Conservation (phyloP, 2,113 vertebrate genomes). For the Oenanthe oenanthe region DNA sequence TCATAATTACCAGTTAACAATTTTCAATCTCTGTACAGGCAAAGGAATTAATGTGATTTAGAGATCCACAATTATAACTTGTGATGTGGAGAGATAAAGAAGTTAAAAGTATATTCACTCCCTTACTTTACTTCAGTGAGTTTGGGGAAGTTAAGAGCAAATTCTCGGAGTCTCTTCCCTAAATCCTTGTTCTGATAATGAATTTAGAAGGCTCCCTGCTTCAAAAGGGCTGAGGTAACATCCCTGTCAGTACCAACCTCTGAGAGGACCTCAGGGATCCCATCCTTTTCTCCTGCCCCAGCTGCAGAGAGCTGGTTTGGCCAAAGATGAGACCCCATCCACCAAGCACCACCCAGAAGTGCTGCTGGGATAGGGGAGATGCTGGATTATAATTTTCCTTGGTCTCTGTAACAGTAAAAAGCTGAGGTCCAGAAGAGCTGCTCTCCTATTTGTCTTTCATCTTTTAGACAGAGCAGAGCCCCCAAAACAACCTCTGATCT, state of each 20-base stretch:
- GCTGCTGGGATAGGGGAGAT: not conserved
- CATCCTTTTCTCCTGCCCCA: not conserved
- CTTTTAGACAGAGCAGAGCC: not conserved
- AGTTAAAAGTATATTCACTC: not conserved
- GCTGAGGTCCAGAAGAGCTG: not conserved
- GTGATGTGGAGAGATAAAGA: not conserved
- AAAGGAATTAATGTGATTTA: slow-evolving; percentile 48
- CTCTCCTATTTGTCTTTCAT: not conserved
- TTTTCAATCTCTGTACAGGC: slow-evolving; percentile 64
- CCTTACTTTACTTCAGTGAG: not conserved
- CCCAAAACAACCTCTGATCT: not conserved
- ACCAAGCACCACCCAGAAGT: not conserved
- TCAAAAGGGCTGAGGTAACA: not conserved
- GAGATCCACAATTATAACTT: slow-evolving; percentile 61
- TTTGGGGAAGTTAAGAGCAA: not conserved
- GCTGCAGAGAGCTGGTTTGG: not conserved
- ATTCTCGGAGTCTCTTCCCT: not conserved
- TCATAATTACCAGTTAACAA: slow-evolving; percentile 67
- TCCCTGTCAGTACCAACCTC: not conserved
- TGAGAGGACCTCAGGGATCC: not conserved
- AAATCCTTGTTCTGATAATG: not conserved
- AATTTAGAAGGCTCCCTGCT: not conserved
- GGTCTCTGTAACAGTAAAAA: not conserved
- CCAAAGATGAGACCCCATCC: not conserved
- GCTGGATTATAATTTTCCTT: not conserved